A percentile compares a stretch with the other conserved stretches of the same genome.
Evolutionary conservation across 2,797 vertebrate species (phyloP).

Genomic region (Rhabdophis nuchalis): DNA sequence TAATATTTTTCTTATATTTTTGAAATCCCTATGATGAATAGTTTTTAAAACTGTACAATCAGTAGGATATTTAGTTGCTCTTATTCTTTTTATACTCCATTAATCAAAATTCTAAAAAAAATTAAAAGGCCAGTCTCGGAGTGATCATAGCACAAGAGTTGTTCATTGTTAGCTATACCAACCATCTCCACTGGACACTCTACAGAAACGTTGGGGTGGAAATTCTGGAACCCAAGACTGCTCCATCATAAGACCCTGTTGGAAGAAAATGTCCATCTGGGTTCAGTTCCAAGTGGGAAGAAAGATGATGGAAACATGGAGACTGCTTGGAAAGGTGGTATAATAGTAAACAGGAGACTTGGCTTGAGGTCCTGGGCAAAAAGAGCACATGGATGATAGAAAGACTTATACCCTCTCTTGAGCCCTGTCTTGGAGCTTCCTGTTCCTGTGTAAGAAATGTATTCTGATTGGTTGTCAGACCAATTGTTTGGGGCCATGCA

Average conservation of each 20-base stretch:
- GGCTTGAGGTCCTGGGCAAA: too few species aligned
- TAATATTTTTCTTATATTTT: background rate
- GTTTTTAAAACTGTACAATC: background rate
- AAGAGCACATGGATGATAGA: too few species aligned
- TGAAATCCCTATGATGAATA: background rate
- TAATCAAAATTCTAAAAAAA: background rate
- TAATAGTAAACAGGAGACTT: too few species aligned
- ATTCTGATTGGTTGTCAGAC: too few species aligned
- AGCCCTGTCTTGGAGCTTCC: too few species aligned
- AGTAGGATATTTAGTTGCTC: background rate
- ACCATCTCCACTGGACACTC: background rate
- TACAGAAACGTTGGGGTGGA: background rate
- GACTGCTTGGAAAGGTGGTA: too few species aligned
- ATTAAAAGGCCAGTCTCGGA: background rate
- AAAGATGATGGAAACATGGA: too few species aligned
- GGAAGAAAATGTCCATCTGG: too few species aligned
- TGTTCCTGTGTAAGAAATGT: too few species aligned
- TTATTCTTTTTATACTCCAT: background rate
- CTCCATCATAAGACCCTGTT: background rate
- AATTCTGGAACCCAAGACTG: background rate
- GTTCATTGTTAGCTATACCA: background rate
- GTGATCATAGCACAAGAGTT: background rate
- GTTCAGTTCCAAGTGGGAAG: too few species aligned
- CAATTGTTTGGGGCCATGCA: too few species aligned
- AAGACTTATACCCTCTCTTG: too few species aligned